Conservation (phyloP, 2,113 vertebrate genomes). For the Antennarius striatus region DNA sequence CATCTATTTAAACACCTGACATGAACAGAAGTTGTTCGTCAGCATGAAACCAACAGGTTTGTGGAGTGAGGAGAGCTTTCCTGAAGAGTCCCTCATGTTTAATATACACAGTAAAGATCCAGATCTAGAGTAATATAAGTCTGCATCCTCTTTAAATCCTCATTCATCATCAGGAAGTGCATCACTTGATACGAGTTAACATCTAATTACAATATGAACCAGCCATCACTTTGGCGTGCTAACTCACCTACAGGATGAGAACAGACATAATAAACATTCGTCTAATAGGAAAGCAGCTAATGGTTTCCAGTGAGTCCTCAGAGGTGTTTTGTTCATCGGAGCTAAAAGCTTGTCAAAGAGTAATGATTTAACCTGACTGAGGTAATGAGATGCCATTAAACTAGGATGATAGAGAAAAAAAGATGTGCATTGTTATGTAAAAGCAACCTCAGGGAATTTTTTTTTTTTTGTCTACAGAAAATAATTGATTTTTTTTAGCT, state of each 20-base stretch:
- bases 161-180: background rate
- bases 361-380: background rate
- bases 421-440: background rate
- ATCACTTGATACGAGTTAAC: background rate
- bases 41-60: too few relatives aligned
- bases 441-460: background rate
- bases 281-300: background rate
- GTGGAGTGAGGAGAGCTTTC: too few relatives aligned
- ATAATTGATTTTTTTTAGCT: too few relatives aligned
- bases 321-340: background rate
- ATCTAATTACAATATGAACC: too few relatives aligned
- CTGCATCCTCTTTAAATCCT: background rate
- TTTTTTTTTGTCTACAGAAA: too few relatives aligned
- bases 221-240: background rate
- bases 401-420: slow-evolving; percentile 7
- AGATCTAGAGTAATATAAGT: background rate
- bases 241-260: background rate
- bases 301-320: too few relatives aligned
- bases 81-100: too few relatives aligned
- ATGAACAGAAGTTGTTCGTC: too few relatives aligned
- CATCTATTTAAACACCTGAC: too few relatives aligned
- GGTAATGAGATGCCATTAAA: slow-evolving; percentile 12
- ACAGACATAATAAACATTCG: background rate
- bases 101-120: too few relatives aligned
- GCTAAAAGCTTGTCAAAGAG: background rate